Evolutionary conservation across 2,797 vertebrate species (phyloP).

Genomic region (Cetoscarus ocellatus): DNA sequence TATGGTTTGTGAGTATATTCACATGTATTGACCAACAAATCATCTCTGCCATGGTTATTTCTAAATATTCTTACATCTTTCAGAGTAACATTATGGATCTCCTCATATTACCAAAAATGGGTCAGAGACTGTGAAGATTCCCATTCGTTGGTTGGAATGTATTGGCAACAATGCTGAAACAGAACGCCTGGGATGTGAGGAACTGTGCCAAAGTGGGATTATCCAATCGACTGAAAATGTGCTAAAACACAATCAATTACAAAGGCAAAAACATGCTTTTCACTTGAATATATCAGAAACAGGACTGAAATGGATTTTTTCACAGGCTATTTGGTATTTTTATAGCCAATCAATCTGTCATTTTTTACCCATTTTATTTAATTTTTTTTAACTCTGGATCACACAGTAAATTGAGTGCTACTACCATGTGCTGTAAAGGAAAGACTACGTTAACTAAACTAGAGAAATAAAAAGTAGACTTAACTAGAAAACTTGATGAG

Average conservation of each 20-base stretch:
- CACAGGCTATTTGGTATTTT: slow-evolving; percentile 22
- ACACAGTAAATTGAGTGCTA: slow-evolving; percentile 1
- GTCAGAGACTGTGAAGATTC: slow-evolving; percentile 65
- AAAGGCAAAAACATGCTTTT: slow-evolving; percentile 35
- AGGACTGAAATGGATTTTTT: slow-evolving; percentile 2
- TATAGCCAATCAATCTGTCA: slow-evolving; percentile 21
- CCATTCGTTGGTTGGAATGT: slow-evolving; percentile 58
- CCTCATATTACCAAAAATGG: slow-evolving; percentile 53
- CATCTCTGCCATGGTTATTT: slow-evolving; percentile 48
- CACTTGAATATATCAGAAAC: slow-evolving; percentile 21
- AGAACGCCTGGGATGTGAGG: slow-evolving; percentile 59
- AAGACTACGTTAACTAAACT: not conserved
- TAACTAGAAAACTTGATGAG: too few species aligned
- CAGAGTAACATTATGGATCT: slow-evolving; percentile 42
- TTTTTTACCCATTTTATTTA: slow-evolving; percentile 21
- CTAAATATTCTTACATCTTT: slow-evolving; percentile 41
- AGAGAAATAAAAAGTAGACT: too few species aligned
- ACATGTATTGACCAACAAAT: slow-evolving; percentile 72
- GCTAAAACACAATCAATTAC: slow-evolving; percentile 66
- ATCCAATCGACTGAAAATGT: slow-evolving; percentile 59
- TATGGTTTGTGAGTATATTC: slow-evolving; percentile 69
- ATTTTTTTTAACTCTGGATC: slow-evolving; percentile 29
- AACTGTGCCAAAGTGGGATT: slow-evolving; percentile 66
- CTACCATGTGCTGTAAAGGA: not conserved
- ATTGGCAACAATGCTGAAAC: slow-evolving; percentile 63